Conservation (phyloP, 2,113 vertebrate genomes). For the Melanostigma gelatinosum region DNA sequence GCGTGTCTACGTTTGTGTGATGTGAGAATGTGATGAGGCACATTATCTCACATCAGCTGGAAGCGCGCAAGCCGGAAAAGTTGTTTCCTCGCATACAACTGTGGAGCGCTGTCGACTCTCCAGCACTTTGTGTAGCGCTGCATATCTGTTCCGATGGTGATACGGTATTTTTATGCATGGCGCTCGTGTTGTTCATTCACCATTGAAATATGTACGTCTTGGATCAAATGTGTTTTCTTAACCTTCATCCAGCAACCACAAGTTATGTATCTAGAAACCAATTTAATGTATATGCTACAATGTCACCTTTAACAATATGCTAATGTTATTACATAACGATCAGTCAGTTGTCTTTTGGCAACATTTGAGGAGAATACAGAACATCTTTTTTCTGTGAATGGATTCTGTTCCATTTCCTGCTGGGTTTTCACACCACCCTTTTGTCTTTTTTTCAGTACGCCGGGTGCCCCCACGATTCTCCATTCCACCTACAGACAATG, state of each 20-base stretch:
- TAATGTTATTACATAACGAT: not conserved
- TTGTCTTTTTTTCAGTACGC: conserved; percentile 89
- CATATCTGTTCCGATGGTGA: conserved; percentile 75
- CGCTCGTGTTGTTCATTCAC: conserved; percentile 82
- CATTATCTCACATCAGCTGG: conserved; percentile 90
- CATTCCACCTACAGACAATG: conserved; percentile 98
- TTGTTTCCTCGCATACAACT: conserved; percentile 85
- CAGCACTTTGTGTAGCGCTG: conserved; percentile 82
- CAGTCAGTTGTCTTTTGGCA: conserved; percentile 29
- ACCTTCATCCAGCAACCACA: conserved; percentile 41
- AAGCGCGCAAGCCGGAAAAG: conserved; percentile 85
- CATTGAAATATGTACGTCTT: conserved; percentile 79
- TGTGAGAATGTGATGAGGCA: conserved; percentile 88
- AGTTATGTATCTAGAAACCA: conserved; percentile 54
- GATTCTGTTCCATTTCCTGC: conserved; percentile 26
- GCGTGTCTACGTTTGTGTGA: conserved; percentile 78
- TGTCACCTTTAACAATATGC: not conserved
- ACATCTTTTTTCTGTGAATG: conserved; percentile 1
- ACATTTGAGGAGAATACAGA: conserved; percentile 26
- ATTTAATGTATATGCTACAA: not conserved
- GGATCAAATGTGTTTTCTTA: conserved; percentile 72
- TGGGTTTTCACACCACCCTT: conserved; percentile 57
- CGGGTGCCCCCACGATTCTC: conserved; percentile 98
- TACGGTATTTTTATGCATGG: conserved; percentile 86
- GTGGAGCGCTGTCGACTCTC: conserved; percentile 86